phyloP scores from a whole-genome alignment of 1,140 invertebrate species.

The Sycobia sp. region DNA sequence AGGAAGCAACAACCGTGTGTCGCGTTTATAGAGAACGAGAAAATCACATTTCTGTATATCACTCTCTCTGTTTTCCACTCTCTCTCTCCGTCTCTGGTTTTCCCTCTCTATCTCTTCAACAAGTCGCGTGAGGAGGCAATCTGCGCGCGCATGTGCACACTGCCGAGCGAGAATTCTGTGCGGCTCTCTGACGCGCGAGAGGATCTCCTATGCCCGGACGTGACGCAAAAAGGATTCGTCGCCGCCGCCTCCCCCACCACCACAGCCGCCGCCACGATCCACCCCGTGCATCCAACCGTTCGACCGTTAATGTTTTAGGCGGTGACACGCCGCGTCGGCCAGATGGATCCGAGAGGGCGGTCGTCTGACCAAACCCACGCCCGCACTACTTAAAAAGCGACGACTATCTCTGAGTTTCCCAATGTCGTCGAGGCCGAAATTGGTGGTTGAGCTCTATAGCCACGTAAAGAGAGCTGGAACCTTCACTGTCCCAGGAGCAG shows the following conservation, averaged over 20 bases:
- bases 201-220: conserved; percentile 18
- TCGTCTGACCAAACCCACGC: neutral
- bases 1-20: conserved; percentile 29
- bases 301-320: neutral
- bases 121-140: conserved; percentile 5
- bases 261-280: neutral
- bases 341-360: neutral
- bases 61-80: too few species aligned
- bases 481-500: too few species aligned
- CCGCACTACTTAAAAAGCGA: neutral
- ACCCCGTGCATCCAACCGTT: neutral
- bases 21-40: conserved; percentile 1
- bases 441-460: too few species aligned
- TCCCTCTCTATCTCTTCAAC: conserved; percentile 13
- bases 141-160: conserved; percentile 12
- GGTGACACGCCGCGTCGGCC: neutral
- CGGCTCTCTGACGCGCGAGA: neutral
- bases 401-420: neutral
- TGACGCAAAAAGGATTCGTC: conserved; percentile 24
- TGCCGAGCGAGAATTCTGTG: neutral
- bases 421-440: too few species aligned
- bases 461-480: too few species aligned
- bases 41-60: too few species aligned
- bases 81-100: too few species aligned
- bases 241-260: neutral